Base-by-base conservation (phyloP, 64 coral and sea anemone species). In the Montipora cactus region DNA sequence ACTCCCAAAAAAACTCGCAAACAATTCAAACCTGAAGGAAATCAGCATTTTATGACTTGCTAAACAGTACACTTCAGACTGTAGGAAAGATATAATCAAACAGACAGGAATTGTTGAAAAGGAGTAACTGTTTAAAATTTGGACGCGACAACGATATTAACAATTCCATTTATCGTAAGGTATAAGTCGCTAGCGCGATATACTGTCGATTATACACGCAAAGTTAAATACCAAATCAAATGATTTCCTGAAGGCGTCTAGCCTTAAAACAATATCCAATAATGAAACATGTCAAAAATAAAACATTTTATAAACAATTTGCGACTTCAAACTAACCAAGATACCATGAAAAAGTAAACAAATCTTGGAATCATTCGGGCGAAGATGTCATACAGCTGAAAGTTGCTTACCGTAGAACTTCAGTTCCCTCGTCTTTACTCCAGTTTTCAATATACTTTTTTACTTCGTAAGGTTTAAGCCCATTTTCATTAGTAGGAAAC, bases 371-470 rank as follows among this genome's bases (percentile, higher is more conserved):
- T 5, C 45, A 86, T 86, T 16, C 64, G 49, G 4, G 44, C 44
- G 3, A 64, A 64, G 16, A 78, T 78, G 4, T 78, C 45, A 51
- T 72, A 10, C 7, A 5, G 64, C 49, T 59, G 44, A 44, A 50
- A 50, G 49, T 49, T 71, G 66, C 66, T 86, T 86, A 86, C 82
- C 82, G 82, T 70, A 86, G 70, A 19, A 86, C 82, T 86, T 86
- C 44, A 12, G 47, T 86, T 5, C 19, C 82, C 3, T 68, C 82
- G 47, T 86, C 82, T 49, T 86, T 86, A n/a, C 82, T 86, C 82
- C 82, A 86, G 47, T 86, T 72, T 18, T 86, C 82, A 68, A 86
- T 86, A 66, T 86, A 86, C 18, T 86, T 86, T 69, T 47, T 86
- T 0, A 71, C 82, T 86, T 86, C 82, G 51, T 86, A 64, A 13